Evolutionary conservation across 2,113 vertebrate genomes (phyloP), one percentile per base, ranked within the genome.

Genomic region (Toxostoma redivivum): DNA sequence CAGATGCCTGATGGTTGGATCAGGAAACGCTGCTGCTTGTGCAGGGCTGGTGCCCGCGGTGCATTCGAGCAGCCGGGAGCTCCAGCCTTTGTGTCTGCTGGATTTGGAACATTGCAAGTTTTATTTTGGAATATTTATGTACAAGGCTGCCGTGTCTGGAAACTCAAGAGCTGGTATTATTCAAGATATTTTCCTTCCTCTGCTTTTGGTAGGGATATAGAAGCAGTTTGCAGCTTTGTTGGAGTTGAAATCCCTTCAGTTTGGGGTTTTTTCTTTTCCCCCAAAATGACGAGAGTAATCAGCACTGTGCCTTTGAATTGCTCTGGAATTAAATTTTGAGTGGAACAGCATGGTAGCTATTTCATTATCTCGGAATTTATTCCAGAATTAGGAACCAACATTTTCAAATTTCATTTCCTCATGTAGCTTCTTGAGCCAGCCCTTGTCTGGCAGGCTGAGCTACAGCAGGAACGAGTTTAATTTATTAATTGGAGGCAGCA

Each of bases 401-500:
- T 62, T 88, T 91, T 71, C 56, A 94, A 90, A 95, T 81, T 86
- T 61, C 67, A 84, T 87, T 95, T 92, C 72, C 77, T 65, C 67
- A 33, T 48, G 51, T 2, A 10, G 64, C 48, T 88, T 50, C 81
- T 96, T 40, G 85, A 95, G 87, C 64, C 78, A 80, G 64, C 44
- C 60, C 76, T 77, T 88, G 90, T 54, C 18, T 72, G 71, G 71
- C 79, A 93, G 56, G 47, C 85, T 5, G 28, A 56, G 93, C 44
- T 77, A 30, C 60, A 88, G 78, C 83, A 71, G 66, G 90, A 86
- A 10, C 2, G 11, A 42, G 2, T 89, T 92, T 92, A 81, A 95
- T 93, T 38, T 58, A 93, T 93, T 90, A 94, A 92, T 93, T 92
- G 83, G 66, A 92, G 72, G 76, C 81, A 92, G 84, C 53, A 90